Evolutionary conservation across 2,888 invertebrate genomes (phyloP), one percentile per base, ranked within the genome.

Genomic region (Aelia acuminata): DNA sequence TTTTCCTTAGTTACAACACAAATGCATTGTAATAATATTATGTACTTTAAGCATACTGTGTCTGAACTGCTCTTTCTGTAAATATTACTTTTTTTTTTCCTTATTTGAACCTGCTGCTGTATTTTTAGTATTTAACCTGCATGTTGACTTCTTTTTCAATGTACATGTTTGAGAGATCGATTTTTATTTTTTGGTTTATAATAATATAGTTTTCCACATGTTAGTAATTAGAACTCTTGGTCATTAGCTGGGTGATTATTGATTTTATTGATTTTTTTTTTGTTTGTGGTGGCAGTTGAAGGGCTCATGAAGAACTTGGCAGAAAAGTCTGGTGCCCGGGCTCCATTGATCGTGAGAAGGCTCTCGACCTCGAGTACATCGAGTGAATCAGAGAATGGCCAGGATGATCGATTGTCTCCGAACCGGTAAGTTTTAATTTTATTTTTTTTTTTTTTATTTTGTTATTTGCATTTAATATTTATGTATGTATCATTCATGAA

Each of bases 291-390:
- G 8, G 26, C 89, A 90, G 90, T 90, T 84, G 89, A 89, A 49
- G 90, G 90, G 31, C 87, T 90, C 13, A 84, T 90, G 89, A 90
- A 90, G 88, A 90, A 90, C 53, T 48, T 90, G n/a, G 80, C 89
- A 39, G 89, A 89, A 70, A 90, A 90, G 57, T 84, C 88, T 48
- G 89, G 87, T 10, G 89, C 47, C 57, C 26, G 43, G 22, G 85
- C 43, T 39, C 88, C 70, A 57, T 75, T 87, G 18, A 49, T 39
- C 13, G 48, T 75, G 13, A 75, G 84, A 49, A 87, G 47, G 48
- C 26, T 49, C 47, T 87, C 87, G 26, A 80, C 84, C 49, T 87
- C 87, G 22, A 87, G 80, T 87, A 50, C 87, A 26, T 87, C 87
- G 26, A 87, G 87, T 47, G 84, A 87, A n/a, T 84, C 87, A 50